Conservation (phyloP, 2,797 vertebrate genomes). For the Scolopax bukidnonensis region DNA sequence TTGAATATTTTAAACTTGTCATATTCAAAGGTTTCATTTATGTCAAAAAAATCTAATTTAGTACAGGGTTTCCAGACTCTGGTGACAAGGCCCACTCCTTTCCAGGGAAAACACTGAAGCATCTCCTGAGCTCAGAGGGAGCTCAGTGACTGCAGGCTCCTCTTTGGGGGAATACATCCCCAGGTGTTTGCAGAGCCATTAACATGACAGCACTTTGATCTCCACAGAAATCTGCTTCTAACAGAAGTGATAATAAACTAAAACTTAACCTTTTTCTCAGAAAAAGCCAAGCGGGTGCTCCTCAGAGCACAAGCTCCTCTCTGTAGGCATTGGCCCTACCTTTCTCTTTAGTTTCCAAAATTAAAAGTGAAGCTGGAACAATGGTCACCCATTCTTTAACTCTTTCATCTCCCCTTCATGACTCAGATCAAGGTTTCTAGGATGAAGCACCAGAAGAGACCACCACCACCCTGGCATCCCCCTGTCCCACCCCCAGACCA, state of each 20-base stretch:
- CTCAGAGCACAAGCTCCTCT: not conserved
- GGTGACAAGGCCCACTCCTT: not conserved
- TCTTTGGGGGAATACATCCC: not conserved
- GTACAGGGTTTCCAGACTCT: not conserved
- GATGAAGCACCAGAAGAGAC: not conserved
- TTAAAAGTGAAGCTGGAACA: not conserved
- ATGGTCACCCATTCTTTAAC: not conserved
- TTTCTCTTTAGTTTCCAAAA: not conserved
- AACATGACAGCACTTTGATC: not conserved
- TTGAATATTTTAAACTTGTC: not conserved
- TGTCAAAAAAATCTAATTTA: not conserved
- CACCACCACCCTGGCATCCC: not conserved
- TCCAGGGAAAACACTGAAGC: not conserved
- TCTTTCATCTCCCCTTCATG: not conserved
- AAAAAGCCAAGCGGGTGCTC: not conserved
- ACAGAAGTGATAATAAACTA: not conserved
- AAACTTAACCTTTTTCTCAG: not conserved
- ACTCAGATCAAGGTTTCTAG: not conserved
- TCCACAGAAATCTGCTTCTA: not conserved
- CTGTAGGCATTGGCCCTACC: not conserved
- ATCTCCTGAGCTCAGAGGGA: not conserved
- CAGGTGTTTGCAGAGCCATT: not conserved
- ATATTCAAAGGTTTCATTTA: not conserved
- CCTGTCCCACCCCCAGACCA: not conserved
- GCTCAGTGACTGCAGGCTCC: not conserved